Base-by-base conservation (phyloP, 2,888 invertebrate species). In the Allacma fusca region DNA sequence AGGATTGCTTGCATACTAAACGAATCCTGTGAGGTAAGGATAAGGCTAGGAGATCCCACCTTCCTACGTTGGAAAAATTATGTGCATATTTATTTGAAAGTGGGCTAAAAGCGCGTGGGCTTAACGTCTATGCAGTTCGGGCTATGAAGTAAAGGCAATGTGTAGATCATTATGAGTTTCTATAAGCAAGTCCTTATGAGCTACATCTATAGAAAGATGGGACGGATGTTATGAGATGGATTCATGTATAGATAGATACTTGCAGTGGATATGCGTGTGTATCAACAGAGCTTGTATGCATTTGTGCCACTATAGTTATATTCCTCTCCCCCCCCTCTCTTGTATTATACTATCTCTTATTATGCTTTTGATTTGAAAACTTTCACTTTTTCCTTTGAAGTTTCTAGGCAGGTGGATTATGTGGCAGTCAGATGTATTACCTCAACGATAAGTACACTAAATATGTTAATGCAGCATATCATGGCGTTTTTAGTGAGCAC, bases 321-420 rank as follows among this genome's bases (percentile, higher is more conserved):
- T n/a, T n/a, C n/a, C n/a, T n/a, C 9, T 43, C 9, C 44, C 9
- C 44, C 44, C 44, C 19, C 2, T 19, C 4, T 13, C 2, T 19
- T 50, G 19, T 50, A 64, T 28, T 16, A 68, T 40, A 24, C 70
- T 34, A 50, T n/a, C 16, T 50, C n/a, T 50, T 50, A 50, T 72
- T 59, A 29, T 72, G 23, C 7, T 62, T n/a, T 29, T 64, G 43
- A 74, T 40, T 74, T 24, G 43, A 65, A 43, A 28, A 74, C 73
- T 74, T 74, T 74, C 64, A 74, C 73, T 74, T 74, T 74, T 74
- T 26, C 73, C 50, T 74, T 74, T 64, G 43, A 74, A 64, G 73
- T 59, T 62, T 74, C 65, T 40, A 64, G 40, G 65, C 73, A 74
- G 73, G 73, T 74, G 73, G 73, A 74, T 74, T 74, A 74, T 74